phyloP scores from a whole-genome alignment of 23 tunicate genomes.

The Trididemnum nubilum region DNA sequence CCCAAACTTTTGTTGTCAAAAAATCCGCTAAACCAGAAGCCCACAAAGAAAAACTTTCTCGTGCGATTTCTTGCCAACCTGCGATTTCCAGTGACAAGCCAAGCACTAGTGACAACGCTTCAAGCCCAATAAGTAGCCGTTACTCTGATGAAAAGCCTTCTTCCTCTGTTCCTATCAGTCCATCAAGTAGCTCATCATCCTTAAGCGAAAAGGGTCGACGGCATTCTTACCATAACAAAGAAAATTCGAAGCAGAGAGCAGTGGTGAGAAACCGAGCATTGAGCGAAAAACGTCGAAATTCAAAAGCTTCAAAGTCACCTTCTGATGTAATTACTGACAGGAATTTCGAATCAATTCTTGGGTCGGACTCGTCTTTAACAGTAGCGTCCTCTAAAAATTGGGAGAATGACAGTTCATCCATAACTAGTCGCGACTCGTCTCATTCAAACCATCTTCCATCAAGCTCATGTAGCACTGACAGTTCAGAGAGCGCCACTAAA shows the following conservation, averaged over 20 bases:
- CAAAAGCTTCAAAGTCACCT: neutral
- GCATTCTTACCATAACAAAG: neutral
- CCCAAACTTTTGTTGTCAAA: neutral
- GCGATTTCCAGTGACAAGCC: neutral
- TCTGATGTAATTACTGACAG: neutral
- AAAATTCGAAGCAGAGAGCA: neutral
- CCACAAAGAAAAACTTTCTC: neutral
- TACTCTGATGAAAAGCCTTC: neutral
- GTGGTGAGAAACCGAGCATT: neutral
- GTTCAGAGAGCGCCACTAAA: neutral
- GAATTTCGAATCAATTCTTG: neutral
- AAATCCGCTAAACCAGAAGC: neutral
- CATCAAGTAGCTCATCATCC: no score
- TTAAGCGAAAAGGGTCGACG: neutral
- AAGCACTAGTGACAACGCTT: neutral
- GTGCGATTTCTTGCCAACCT: neutral
- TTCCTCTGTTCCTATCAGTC: neutral
- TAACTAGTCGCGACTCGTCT: conserved; percentile 1
- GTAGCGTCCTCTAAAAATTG: neutral
- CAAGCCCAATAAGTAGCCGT: neutral
- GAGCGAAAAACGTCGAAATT: neutral
- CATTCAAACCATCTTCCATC: neutral
- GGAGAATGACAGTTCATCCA: conserved; percentile 1
- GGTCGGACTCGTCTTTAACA: neutral
- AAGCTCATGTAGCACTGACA: conserved; percentile 9